Conservation (phyloP, 2,113 vertebrate species). For the Pogona vitticeps region DNA sequence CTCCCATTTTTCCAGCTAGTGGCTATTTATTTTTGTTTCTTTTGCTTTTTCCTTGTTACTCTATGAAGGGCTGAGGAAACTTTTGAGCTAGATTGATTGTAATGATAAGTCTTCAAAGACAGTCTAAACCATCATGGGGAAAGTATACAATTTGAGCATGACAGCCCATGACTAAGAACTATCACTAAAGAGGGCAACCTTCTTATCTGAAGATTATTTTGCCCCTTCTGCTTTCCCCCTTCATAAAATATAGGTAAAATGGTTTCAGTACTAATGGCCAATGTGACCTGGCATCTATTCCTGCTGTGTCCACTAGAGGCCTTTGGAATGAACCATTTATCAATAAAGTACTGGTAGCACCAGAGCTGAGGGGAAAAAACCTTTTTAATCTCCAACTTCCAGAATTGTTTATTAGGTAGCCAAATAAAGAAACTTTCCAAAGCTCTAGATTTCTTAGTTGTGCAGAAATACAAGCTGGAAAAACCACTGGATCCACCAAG, state of each 20-base stretch:
- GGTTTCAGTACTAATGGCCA: neutral
- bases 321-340: neutral
- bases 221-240: neutral
- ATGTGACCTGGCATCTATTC: neutral
- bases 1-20: neutral
- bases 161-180: neutral
- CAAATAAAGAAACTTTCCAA: too few species aligned
- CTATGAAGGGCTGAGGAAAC: neutral
- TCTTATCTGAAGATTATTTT: neutral
- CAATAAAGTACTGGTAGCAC: neutral
- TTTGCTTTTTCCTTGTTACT: constrained; percentile 13
- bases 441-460: neutral
- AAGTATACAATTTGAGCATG: neutral
- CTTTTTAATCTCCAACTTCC: too few species aligned
- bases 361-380: neutral
- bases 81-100: neutral
- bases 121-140: constrained; percentile 5
- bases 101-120: constrained; percentile 3
- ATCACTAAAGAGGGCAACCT: neutral
- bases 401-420: too few species aligned
- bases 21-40: neutral
- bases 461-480: neutral
- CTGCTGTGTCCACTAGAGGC: neutral
- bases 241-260: neutral
- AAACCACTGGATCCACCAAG: too few species aligned